These are phyloP conservation scores for Pogonophryne albipinna DNA, from an alignment of 2,797 vertebrate genomes.

Conservation along the genomic window DNA sequence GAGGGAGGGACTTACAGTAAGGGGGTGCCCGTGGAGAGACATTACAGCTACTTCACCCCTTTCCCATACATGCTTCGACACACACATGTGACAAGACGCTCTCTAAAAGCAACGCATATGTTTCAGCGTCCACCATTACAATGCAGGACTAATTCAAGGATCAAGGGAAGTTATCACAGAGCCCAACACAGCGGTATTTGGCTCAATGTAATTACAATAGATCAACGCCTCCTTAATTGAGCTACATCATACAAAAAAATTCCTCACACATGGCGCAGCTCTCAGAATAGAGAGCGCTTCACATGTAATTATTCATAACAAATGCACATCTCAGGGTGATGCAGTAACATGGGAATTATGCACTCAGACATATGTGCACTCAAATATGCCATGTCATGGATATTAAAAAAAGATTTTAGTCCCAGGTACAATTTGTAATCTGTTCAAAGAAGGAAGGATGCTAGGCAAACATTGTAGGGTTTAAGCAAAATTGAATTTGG, in stretches of 20 bases:
- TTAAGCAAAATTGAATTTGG: too few species aligned
- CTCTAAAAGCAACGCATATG: slow-evolving; percentile 64
- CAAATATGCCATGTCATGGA: slow-evolving; percentile 20
- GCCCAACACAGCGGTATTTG: slow-evolving; percentile 45
- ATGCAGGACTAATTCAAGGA: slow-evolving; percentile 72
- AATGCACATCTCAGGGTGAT: slow-evolving; percentile 43
- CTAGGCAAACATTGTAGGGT: too few species aligned
- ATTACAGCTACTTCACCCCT: slow-evolving; percentile 35
- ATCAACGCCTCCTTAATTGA: slow-evolving; percentile 70
- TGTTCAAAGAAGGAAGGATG: too few species aligned
- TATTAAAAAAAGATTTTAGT: slow-evolving; percentile 8
- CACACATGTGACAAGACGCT: slow-evolving; percentile 48
- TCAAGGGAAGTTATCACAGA: slow-evolving; percentile 60
- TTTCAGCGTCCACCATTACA: slow-evolving; percentile 53
- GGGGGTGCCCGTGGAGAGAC: slow-evolving; percentile 30
- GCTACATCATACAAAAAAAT: slow-evolving; percentile 40
- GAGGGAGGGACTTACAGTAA: slow-evolving; percentile 15
- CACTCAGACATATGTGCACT: slow-evolving; percentile 42
- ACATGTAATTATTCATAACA: slow-evolving; percentile 67
- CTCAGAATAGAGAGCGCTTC: slow-evolving; percentile 25
- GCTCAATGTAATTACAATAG: slow-evolving; percentile 73
- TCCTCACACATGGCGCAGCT: slow-evolving; percentile 34
- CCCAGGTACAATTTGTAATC: not conserved
- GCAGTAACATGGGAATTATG: slow-evolving; percentile 30
- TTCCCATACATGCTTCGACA: slow-evolving; percentile 26